phyloP scores from a whole-genome alignment of 2,888 invertebrate species.

The Drosophila eohydei region DNA sequence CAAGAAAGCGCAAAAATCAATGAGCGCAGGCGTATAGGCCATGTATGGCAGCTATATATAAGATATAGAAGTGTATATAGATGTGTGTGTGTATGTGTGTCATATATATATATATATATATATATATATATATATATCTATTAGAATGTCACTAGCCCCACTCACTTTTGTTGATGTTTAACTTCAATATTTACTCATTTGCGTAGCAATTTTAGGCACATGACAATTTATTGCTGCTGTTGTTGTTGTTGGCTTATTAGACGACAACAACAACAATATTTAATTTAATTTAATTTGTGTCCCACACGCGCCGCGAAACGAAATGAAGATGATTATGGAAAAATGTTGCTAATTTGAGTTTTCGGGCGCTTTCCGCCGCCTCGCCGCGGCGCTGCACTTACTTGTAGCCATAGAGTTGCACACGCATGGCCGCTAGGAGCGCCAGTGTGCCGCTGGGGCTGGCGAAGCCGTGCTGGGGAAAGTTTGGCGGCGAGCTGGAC shows the following conservation, averaged over 20 bases:
- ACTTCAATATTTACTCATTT: slow-evolving; percentile 76
- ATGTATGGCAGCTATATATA: slow-evolving; percentile 15
- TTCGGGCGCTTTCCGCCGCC: slow-evolving; percentile 2
- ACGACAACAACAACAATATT: slow-evolving; percentile 10
- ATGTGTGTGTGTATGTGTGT: neutral
- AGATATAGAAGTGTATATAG: neutral
- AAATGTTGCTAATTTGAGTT: neutral
- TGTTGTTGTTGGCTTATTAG: slow-evolving; percentile 48
- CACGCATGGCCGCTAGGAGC: slow-evolving; percentile 54
- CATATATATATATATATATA: neutral
- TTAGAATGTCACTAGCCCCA: slow-evolving; percentile 54
- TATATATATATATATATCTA: slow-evolving; percentile 8
- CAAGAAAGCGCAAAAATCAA: slow-evolving; percentile 36
- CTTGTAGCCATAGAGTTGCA: slow-evolving; percentile 59
- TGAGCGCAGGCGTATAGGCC: slow-evolving; percentile 31
- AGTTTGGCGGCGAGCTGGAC: slow-evolving; percentile 68
- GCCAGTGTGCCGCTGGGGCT: slow-evolving; percentile 54
- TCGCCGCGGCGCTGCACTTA: slow-evolving; percentile 42
- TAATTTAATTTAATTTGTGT: slow-evolving; percentile 48
- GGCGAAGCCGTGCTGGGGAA: slow-evolving; percentile 35
- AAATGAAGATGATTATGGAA: neutral
- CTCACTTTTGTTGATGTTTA: slow-evolving; percentile 33
- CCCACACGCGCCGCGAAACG: slow-evolving; percentile 58
- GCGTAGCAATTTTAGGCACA: slow-evolving; percentile 77
- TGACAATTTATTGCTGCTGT: slow-evolving; percentile 62